Conservation (phyloP, 2,113 vertebrate species). For the Chaenogobius annularis region DNA sequence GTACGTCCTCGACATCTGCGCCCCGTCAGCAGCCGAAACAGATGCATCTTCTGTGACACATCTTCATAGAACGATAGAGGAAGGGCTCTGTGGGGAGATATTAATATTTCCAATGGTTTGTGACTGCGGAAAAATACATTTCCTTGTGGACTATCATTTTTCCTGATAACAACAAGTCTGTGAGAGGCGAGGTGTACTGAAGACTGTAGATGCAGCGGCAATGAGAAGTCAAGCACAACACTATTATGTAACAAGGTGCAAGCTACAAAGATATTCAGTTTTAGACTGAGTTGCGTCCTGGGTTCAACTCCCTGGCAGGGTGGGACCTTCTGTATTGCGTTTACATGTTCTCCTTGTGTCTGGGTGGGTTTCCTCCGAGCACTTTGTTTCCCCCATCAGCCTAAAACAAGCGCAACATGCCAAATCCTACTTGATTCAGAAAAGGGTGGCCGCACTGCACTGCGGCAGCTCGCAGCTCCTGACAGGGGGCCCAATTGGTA, state of each 20-base stretch:
- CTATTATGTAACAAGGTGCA: constrained; percentile 1
- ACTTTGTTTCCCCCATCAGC: too few relatives aligned
- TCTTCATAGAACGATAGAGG: constrained; percentile 24
- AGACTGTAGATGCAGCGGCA: neutral
- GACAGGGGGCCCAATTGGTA: too few relatives aligned
- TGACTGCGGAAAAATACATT: constrained; percentile 9
- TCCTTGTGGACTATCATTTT: constrained; percentile 12
- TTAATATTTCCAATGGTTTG: constrained; percentile 23
- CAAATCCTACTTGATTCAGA: too few relatives aligned
- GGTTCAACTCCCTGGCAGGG: too few relatives aligned
- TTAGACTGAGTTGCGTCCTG: neutral
- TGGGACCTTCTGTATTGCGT: neutral
- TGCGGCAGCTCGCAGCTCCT: too few relatives aligned
- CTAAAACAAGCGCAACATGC: too few relatives aligned
- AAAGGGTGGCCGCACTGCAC: too few relatives aligned
- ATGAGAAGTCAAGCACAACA: neutral
- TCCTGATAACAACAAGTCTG: constrained; percentile 28
- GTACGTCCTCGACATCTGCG: constrained; percentile 56
- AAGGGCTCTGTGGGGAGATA: constrained; percentile 16
- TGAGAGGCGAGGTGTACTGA: constrained; percentile 15
- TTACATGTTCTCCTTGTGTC: neutral
- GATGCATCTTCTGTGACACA: constrained; percentile 30
- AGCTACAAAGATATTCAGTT: constrained; percentile 20
- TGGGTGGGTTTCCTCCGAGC: too few relatives aligned
- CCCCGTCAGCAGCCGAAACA: constrained; percentile 52